These are phyloP conservation scores for Prionace glauca DNA, from an alignment of 2,797 vertebrate genomes.

Conservation along the genomic window DNA sequence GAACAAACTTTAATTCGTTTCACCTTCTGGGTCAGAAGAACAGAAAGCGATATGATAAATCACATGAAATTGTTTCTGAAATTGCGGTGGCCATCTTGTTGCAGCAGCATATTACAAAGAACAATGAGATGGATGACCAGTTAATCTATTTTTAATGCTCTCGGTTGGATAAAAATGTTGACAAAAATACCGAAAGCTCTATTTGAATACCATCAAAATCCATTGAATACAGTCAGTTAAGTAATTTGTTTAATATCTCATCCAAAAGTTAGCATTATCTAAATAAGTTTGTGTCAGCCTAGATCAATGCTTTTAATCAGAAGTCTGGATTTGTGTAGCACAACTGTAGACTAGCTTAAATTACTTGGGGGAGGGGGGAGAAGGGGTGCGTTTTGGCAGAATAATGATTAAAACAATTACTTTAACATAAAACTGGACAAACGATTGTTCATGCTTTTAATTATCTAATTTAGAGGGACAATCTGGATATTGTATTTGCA, in stretches of 20 bases:
- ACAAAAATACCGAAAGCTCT: background rate
- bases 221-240: background rate
- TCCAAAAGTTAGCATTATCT: background rate
- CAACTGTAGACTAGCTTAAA: background rate
- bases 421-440: background rate
- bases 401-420: background rate
- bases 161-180: background rate
- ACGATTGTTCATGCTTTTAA: background rate
- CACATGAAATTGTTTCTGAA: background rate
- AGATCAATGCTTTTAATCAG: background rate
- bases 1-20: background rate
- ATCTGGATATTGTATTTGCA: background rate
- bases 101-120: background rate
- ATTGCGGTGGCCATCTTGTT: background rate
- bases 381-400: background rate
- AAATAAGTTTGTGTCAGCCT: background rate
- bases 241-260: background rate
- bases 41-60: background rate
- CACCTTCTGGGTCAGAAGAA: background rate
- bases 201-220: background rate
- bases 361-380: background rate
- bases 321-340: background rate
- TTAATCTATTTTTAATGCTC: background rate
- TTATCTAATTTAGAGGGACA: background rate
- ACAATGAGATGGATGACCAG: background rate